phyloP scores from a whole-genome alignment of 92 coral and sea anemone genomes.

The Zoanthus gigantus region DNA sequence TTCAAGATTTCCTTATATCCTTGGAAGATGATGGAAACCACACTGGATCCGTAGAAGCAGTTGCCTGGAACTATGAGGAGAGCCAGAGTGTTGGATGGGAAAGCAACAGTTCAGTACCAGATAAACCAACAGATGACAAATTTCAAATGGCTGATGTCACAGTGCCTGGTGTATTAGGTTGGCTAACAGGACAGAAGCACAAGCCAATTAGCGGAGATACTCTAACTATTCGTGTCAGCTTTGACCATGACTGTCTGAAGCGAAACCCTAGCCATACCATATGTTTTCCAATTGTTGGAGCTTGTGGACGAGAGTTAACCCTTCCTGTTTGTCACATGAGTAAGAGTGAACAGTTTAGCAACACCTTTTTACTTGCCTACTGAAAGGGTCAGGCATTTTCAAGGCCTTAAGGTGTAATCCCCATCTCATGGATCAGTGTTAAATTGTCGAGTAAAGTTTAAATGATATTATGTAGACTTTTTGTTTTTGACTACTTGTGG shows the following conservation, averaged over 20 bases:
- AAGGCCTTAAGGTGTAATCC: constrained; percentile 20
- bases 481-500: background rate
- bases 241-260: constrained; percentile 50
- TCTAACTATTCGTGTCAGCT: constrained; percentile 24
- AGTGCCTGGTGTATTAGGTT: constrained; percentile 58
- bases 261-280: constrained; percentile 48
- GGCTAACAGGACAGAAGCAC: constrained; percentile 68
- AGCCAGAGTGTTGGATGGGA: constrained; percentile 11
- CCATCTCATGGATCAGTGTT: background rate
- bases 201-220: constrained; percentile 47
- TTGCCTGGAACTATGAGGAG: constrained; percentile 54
- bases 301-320: constrained; percentile 51
- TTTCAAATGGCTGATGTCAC: constrained; percentile 53
- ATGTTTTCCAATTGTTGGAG: constrained; percentile 54
- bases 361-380: constrained; percentile 38
- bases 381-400: constrained; percentile 54
- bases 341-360: constrained; percentile 29
- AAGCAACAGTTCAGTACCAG: constrained; percentile 33
- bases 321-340: constrained; percentile 43
- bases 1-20: constrained; percentile 64
- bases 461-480: background rate
- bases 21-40: constrained; percentile 63
- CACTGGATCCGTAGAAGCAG: constrained; percentile 59
- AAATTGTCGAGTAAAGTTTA: background rate
- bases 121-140: constrained; percentile 40